Evolutionary conservation across 2,797 vertebrate species (phyloP), one percentile per base, ranked within the genome.

Genomic region (Gymnothorax reevesii): DNA sequence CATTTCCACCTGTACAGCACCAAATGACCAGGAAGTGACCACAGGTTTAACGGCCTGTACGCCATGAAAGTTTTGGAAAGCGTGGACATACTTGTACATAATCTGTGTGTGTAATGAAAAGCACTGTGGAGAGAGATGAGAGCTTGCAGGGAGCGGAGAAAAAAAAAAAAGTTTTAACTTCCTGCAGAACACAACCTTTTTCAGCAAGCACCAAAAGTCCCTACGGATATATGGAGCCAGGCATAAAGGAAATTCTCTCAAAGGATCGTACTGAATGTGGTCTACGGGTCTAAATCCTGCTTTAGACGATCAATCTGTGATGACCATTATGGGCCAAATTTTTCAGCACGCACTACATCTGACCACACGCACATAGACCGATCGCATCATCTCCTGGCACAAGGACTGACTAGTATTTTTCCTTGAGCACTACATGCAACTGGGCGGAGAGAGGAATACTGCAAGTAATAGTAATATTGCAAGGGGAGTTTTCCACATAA

Each of bases 181-280:
- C 60, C 13, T 84, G 84, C 82, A 87, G 87, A 88, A 20, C 83
- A 88, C 85, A 83, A 77, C 86, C 54, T 83, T 87, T 85, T 83
- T 66, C 87, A 85, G 55, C 52, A 86, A 88, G 87, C 59, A 25
- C 60, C 55, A 77, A 33, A 79, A 82, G 84, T 87, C 85, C 52
- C 9, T 64, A 62, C 2, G 17, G 60, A 57, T 52, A 42, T 85
- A 86, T 84, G 71, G 82, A 60, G 10, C 79, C 66, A 79, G 86
- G 66, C 77, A 88, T 57, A 87, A 82, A 77, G 85, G 55, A 62
- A 87, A 89, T 89, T 89, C 64, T 83, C 82, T 54, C 85, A 88
- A 75, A 69, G 87, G 89, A 84, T 79, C 89, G 80, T 86, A 42
- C 33, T 42, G 33, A 1, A 42, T 42, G 33, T 42, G 33, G 33